These are phyloP conservation scores for Altica lythri DNA, from an alignment of 2,888 invertebrate species.

Conservation along the genomic window DNA sequence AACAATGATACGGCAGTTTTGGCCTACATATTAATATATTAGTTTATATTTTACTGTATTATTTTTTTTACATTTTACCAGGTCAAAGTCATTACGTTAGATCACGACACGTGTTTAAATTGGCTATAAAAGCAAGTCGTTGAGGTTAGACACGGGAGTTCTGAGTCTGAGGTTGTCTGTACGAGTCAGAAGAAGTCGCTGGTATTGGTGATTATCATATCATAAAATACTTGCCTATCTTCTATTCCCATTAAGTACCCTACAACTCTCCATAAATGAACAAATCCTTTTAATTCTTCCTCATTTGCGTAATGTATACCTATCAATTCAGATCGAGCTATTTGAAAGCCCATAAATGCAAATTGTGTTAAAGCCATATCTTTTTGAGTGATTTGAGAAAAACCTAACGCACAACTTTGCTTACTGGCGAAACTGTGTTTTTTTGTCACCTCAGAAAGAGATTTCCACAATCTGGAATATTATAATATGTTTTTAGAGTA, in stretches of 20 bases:
- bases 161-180: no score
- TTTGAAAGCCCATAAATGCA: slow-evolving; percentile 80
- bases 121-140: no score
- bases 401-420: slow-evolving; percentile 52
- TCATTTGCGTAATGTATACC: slow-evolving; percentile 66
- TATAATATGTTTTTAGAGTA: not conserved
- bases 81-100: no score
- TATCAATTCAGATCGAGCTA: slow-evolving; percentile 60
- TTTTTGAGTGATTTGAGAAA: slow-evolving; percentile 73
- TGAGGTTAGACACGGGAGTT: no score
- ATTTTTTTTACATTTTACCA: no score
- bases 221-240: slow-evolving; percentile 63
- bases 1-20: no score
- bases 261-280: slow-evolving; percentile 84
- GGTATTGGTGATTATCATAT: no score
- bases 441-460: slow-evolving; percentile 68
- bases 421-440: slow-evolving; percentile 70
- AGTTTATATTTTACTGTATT: no score
- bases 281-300: slow-evolving; percentile 73
- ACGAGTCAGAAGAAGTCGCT: no score
- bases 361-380: slow-evolving; percentile 87
- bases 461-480: slow-evolving; percentile 66
- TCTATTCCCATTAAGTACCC: slow-evolving; percentile 82
- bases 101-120: no score
- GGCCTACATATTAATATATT: no score